Evolutionary conservation across 2,797 vertebrate species (phyloP), one percentile per base, ranked within the genome.

Genomic region (Caiman crocodilus): DNA sequence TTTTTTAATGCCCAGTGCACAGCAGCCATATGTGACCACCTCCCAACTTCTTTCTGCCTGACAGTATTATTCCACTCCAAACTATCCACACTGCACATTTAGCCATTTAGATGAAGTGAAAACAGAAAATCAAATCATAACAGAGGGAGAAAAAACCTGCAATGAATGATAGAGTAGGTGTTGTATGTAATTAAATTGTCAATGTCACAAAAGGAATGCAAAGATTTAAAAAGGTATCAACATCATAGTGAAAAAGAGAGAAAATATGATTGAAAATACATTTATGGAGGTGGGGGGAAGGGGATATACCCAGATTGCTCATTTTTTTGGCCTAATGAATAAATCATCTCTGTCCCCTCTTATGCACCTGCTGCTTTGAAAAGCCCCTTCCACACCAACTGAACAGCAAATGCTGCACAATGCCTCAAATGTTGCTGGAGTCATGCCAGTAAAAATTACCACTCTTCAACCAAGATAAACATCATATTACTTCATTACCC

Each of bases 401-500:
- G 97, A 98, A 97, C 98, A 98, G 96, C 97, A 98, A 98, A 98
- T 97, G 98, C 97, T 96, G 96, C 96, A 98, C 97, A 99, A 99
- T 98, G 98, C 97, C 97, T 97, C 93, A 97, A 98, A 98, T 96
- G 97, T 98, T 95, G 96, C 97, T 99, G 99, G 98, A 98, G 97
- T 94, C 89, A 96, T 92, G 98, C 99, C 98, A 98, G 95, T 93
- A 98, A 98, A 99, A 99, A 99, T 99, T 98, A 98, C 99, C 98
- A 99, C 98, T 99, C 98, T 98, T 99, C 98, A 98, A 98, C 98
- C 98, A 99, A 99, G 98, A 99, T 99, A 99, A 99, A 99, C 99
- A 99, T 99, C 98, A 98, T 99, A 99, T 99, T 99, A 99, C 98
- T 99, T 99, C 98, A 99, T 99, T 99, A 99, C 98, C 98, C 98